A percentile compares a stretch with the other conserved stretches of the same genome.
phyloP scores from a whole-genome alignment of 2,888 invertebrate genomes.

The Conomelus anceps region DNA sequence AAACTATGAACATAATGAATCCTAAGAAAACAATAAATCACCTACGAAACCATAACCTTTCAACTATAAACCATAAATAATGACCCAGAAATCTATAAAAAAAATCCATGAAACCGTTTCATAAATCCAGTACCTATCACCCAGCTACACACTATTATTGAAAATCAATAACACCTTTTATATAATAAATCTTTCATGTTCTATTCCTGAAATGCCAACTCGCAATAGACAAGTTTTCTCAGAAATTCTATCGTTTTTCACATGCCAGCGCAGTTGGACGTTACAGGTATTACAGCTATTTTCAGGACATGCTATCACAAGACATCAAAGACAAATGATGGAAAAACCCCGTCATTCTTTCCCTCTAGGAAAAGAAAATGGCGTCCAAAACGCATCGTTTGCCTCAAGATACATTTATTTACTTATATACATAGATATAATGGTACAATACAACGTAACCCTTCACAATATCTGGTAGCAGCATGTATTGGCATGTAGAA shows the following conservation, averaged over 20 bases:
- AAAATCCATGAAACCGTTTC: background rate
- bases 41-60: background rate
- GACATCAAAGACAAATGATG: background rate
- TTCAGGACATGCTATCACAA: background rate
- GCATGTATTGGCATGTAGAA: background rate
- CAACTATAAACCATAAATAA: background rate
- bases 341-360: background rate
- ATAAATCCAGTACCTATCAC: too few species aligned
- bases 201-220: background rate
- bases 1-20: too few species aligned
- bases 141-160: background rate
- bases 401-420: too few species aligned
- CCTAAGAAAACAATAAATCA: background rate
- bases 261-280: background rate
- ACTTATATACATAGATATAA: background rate
- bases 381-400: background rate
- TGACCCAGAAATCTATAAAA: background rate
- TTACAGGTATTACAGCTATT: background rate
- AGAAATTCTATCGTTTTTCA: background rate
- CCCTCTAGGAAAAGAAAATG: background rate
- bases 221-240: background rate
- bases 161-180: background rate
- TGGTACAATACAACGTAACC: background rate
- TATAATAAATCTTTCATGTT: background rate
- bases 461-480: background rate